These are phyloP conservation scores for Troilus luridus DNA, from an alignment of 2,888 invertebrate genomes.

Conservation along the genomic window DNA sequence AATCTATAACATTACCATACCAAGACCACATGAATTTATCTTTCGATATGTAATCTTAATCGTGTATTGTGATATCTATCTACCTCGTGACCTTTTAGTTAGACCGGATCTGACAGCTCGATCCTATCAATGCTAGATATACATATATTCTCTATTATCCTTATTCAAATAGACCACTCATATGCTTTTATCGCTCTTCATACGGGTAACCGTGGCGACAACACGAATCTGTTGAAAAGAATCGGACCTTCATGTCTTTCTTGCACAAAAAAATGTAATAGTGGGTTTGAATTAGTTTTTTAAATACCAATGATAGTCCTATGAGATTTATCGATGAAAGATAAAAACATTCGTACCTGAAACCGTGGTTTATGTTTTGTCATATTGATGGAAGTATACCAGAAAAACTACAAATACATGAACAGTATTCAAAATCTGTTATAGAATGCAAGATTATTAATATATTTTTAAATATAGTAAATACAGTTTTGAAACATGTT, in stretches of 20 bases:
- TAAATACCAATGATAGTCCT: neutral
- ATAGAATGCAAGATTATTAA: no score
- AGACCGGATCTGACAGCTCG: constrained; percentile 33
- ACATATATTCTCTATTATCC: constrained; percentile 46
- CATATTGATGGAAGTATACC: no score
- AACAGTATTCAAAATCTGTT: no score
- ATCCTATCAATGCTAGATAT: constrained; percentile 30
- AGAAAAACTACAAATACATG: no score
- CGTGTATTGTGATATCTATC: constrained; percentile 47
- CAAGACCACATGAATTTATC: constrained; percentile 30
- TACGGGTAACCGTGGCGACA: neutral
- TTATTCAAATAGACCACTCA: constrained; percentile 42
- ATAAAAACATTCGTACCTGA: no score
- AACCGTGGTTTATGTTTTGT: no score
- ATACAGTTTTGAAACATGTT: no score
- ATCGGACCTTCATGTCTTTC: neutral
- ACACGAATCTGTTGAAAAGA: neutral
- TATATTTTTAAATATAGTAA: no score
- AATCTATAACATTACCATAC: neutral
- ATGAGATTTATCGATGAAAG: neutral
- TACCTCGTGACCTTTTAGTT: constrained; percentile 42
- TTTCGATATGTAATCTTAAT: constrained; percentile 46
- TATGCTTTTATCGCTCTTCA: constrained; percentile 44
- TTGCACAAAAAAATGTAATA: neutral
- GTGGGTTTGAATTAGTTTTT: neutral